Percentiles rank a stretch among this genome's conserved stretches.
Evolutionary conservation across 2,797 vertebrate genomes (phyloP).

Genomic region (Lutjanus campechanus): DNA sequence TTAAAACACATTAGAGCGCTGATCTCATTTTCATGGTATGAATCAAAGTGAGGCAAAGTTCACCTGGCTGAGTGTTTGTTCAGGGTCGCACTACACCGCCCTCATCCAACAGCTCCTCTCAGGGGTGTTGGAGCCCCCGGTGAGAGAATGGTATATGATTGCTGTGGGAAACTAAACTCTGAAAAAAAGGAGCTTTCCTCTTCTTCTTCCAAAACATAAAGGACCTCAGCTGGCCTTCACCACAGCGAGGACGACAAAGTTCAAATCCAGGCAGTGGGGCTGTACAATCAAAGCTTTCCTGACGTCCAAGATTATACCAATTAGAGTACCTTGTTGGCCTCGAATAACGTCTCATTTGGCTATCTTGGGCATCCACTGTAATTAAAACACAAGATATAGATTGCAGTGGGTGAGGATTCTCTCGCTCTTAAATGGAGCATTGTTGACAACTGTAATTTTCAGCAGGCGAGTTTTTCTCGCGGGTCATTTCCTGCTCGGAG

Average conservation of each 20-base stretch:
- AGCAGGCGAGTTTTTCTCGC: neutral
- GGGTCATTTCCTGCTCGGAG: conserved; percentile 34
- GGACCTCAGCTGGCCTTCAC: conserved; percentile 1
- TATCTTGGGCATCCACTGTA: conserved; percentile 46
- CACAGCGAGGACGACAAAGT: conserved; percentile 28
- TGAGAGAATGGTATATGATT: conserved; percentile 6
- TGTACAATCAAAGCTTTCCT: conserved; percentile 44
- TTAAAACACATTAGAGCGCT: conserved; percentile 28
- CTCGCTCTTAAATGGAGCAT: conserved; percentile 25
- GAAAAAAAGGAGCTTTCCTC: neutral
- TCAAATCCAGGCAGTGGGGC: conserved; percentile 29
- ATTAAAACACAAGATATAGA: conserved; percentile 48
- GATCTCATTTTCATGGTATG: conserved; percentile 1
- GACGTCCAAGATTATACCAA: conserved; percentile 52
- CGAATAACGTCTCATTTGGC: conserved; percentile 51
- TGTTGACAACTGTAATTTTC: conserved; percentile 47
- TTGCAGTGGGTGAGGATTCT: conserved; percentile 34
- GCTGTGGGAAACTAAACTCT: conserved; percentile 23
- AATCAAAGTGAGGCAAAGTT: conserved; percentile 34
- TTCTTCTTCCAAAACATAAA: conserved; percentile 7
- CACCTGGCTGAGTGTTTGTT: conserved; percentile 25
- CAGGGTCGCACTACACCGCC: neutral
- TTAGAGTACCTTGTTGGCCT: conserved; percentile 41
- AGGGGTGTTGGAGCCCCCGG: neutral
- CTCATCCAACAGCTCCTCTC: conserved; percentile 10